Conservation (phyloP, 2,797 vertebrate species). For the Crax fasciolata region DNA sequence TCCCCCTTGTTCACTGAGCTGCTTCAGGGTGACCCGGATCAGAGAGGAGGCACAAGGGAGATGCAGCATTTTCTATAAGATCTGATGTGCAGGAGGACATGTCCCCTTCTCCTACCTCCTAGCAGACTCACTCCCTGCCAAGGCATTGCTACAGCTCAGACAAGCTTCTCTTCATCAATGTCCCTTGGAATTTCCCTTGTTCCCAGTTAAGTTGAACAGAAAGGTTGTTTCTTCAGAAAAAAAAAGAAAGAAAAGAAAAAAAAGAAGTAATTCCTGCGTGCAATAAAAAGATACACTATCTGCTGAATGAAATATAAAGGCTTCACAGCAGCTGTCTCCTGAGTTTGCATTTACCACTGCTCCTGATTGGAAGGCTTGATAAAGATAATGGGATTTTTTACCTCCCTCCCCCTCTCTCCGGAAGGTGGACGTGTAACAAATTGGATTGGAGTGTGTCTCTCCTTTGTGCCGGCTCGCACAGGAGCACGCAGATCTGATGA, state of each 20-base stretch:
- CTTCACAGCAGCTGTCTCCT: conserved; percentile 83
- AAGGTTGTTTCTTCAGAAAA: conserved; percentile 47
- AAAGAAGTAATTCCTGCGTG: conserved; percentile 79
- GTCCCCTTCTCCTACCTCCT: background rate
- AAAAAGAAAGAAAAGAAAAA: background rate
- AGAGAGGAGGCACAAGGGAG: background rate
- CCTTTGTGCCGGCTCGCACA: conserved; percentile 81
- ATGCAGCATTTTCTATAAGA: background rate
- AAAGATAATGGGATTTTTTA: conserved; percentile 90
- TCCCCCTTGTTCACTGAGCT: background rate
- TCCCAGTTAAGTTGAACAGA: conserved; percentile 17
- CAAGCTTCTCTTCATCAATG: conserved; percentile 26
- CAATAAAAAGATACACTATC: conserved; percentile 83
- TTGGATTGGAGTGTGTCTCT: conserved; percentile 84
- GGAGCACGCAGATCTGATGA: conserved; percentile 42
- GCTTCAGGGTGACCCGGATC: background rate
- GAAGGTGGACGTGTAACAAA: conserved; percentile 84
- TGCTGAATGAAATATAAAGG: conserved; percentile 85
- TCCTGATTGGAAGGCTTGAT: conserved; percentile 86
- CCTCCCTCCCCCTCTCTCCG: conserved; percentile 67
- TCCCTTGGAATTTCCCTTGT: conserved; percentile 42
- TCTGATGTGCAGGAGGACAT: background rate
- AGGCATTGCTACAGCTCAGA: conserved; percentile 16
- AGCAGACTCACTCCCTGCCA: background rate
- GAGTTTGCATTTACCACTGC: conserved; percentile 83